Evolutionary conservation across 2,888 invertebrate species (phyloP), one percentile per base, ranked within the genome.

Genomic region (Cheiracanthium punctorium): DNA sequence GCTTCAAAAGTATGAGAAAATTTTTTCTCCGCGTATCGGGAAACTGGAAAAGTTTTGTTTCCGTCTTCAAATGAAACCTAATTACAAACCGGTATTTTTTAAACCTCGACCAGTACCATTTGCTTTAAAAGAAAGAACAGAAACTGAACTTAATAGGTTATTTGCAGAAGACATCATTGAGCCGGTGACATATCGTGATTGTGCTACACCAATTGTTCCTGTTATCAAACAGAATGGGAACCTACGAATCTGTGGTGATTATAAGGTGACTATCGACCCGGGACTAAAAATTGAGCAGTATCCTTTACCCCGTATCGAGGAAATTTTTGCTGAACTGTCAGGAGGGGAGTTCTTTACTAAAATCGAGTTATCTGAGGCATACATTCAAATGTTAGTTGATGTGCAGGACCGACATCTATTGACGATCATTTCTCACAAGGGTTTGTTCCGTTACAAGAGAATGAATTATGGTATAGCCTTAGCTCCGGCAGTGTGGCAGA

Each of bases 371-470:
- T 79, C 82, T 1, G 89, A 90, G 71, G 91, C 91, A 4, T 92
- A 91, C 77, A 88, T 91, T 85, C 91, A 92, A 81, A 65, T 91
- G 30, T 90, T 90, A 89, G 88, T 91, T 32, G 89, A 90, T 41
- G 90, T 89, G 2, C 90, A 90, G 29, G 89, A 90, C 87, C 88
- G 89, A 80, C 88, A 91, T 24, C 88, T 90, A 20, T 76, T 91
- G 24, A 91, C 91, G 0, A 88, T 92, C 72, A 91, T 82, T 86
- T 91, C 91, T 0, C 91, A 90, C 76, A 91, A 90, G 77, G 91
- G 91, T 2, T 77, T 91, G 17, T 91, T 89, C 85, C 82, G 89
- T 72, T 90, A 89, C 73, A 91, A 89, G 10, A 81, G 91, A 37
- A 75, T 91, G 70, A 89, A 90, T 89, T 91, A 90, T 84, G 91